Evolutionary conservation across 2,888 invertebrate genomes (phyloP).

Genomic region (Horisme vitalbata): DNA sequence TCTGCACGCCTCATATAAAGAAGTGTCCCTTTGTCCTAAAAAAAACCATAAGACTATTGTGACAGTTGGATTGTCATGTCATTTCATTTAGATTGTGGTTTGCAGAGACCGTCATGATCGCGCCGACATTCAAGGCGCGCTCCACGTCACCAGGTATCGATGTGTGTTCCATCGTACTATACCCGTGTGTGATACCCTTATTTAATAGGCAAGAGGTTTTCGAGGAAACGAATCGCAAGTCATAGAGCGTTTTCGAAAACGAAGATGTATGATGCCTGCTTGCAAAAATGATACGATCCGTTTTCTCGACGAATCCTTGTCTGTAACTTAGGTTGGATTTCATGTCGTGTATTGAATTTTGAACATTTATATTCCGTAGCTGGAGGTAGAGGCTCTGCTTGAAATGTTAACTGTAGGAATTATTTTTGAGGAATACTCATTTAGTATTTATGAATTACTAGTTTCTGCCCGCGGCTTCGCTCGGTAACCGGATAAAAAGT

Average conservation of each 20-base stretch:
- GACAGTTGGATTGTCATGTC: slow-evolving; percentile 4
- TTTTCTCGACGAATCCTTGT: slow-evolving; percentile 5
- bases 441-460: too few relatives aligned
- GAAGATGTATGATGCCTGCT: too few relatives aligned
- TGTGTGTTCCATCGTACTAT: slow-evolving; percentile 36
- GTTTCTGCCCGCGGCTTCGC: too few relatives aligned
- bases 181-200: slow-evolving; percentile 35
- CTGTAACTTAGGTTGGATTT: slow-evolving; percentile 8
- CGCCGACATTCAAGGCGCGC: slow-evolving; percentile 92
- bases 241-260: too few relatives aligned
- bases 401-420: background rate
- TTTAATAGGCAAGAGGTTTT: slow-evolving; percentile 15
- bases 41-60: too few relatives aligned
- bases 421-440: too few relatives aligned
- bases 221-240: background rate
- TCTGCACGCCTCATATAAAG: too few relatives aligned
- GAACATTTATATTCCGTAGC: slow-evolving; percentile 43
- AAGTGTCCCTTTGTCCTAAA: too few relatives aligned
- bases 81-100: slow-evolving; percentile 65
- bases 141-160: slow-evolving; percentile 87
- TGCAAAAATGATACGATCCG: background rate
- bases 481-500: too few relatives aligned
- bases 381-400: background rate
- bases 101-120: slow-evolving; percentile 88
- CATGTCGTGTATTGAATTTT: slow-evolving; percentile 17